These are phyloP conservation scores for Lysiphlebus fabarum DNA, from an alignment of 1,140 invertebrate species.

Conservation along the genomic window DNA sequence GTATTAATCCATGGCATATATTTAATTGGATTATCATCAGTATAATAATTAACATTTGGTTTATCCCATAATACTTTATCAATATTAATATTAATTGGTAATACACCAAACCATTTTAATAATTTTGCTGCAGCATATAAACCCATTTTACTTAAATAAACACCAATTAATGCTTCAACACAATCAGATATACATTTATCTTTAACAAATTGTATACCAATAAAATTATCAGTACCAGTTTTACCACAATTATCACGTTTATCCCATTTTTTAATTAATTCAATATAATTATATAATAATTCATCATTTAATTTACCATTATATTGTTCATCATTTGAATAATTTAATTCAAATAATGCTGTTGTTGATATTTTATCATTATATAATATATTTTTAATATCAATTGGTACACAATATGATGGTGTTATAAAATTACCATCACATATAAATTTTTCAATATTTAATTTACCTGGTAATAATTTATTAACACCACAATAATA, in stretches of 20 bases:
- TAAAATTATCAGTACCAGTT: constrained; percentile 49
- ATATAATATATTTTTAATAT: constrained; percentile 34
- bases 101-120: constrained; percentile 70
- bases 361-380: constrained; percentile 43
- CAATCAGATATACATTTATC: constrained; percentile 74
- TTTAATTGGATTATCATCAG: constrained; percentile 44
- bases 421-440: constrained; percentile 68
- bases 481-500: constrained; percentile 63
- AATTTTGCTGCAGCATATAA: constrained; percentile 60
- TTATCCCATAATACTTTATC: constrained; percentile 38
- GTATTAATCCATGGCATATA: constrained; percentile 49
- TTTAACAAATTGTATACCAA: constrained; percentile 54
- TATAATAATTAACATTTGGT: constrained; percentile 37
- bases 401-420: constrained; percentile 45
- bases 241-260: constrained; percentile 30
- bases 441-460: constrained; percentile 65
- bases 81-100: constrained; percentile 55
- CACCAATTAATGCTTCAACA: constrained; percentile 81
- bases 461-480: constrained; percentile 59
- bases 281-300: constrained; percentile 28
- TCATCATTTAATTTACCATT: constrained; percentile 41
- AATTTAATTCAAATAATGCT: constrained; percentile 52
- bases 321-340: constrained; percentile 43
- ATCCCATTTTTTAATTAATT: constrained; percentile 36
- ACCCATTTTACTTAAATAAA: constrained; percentile 65